A percentile compares a stretch with the other conserved stretches of the same genome.
Conservation (phyloP, 2,888 invertebrate genomes). For the Ernsta delagoae region DNA sequence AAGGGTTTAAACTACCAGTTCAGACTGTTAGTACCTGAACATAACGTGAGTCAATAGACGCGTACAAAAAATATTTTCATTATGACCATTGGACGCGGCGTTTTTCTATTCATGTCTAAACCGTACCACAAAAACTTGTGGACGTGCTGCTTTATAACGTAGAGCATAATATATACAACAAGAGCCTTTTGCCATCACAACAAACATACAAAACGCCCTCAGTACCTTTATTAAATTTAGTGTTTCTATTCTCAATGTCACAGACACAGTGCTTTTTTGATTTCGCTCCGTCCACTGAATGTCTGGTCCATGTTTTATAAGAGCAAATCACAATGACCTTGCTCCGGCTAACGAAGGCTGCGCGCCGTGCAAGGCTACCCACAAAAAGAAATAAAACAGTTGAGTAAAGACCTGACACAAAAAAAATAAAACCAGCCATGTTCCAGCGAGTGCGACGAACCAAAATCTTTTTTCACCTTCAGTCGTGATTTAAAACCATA, state of each 20-base stretch:
- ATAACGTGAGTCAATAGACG: slow-evolving; percentile 26
- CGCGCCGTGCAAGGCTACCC: slow-evolving; percentile 67
- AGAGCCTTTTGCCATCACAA: too few relatives aligned
- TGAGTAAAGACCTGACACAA: slow-evolving; percentile 76
- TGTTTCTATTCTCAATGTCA: too few relatives aligned
- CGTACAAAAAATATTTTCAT: slow-evolving; percentile 41
- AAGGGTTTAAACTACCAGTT: slow-evolving; percentile 2
- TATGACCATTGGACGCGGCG: slow-evolving; percentile 37
- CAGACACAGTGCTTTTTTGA: background rate
- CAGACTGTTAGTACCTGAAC: slow-evolving; percentile 18
- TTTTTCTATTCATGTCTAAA: slow-evolving; percentile 40
- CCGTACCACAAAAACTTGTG: slow-evolving; percentile 46
- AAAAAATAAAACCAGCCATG: slow-evolving; percentile 66
- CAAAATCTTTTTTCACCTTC: slow-evolving; percentile 48
- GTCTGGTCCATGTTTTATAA: background rate
- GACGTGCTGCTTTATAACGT: slow-evolving; percentile 49
- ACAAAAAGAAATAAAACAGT: slow-evolving; percentile 66
- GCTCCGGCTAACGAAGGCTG: slow-evolving; percentile 80
- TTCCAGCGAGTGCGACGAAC: slow-evolving; percentile 61
- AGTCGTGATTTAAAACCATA: slow-evolving; percentile 39
- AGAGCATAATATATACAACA: background rate
- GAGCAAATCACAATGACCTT: slow-evolving; percentile 71
- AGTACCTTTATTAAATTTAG: too few relatives aligned
- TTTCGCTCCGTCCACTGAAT: background rate
- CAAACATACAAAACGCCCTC: too few relatives aligned